Base-by-base conservation (phyloP, 2,113 vertebrate genomes). In the Onychorhynchus coronatus region DNA sequence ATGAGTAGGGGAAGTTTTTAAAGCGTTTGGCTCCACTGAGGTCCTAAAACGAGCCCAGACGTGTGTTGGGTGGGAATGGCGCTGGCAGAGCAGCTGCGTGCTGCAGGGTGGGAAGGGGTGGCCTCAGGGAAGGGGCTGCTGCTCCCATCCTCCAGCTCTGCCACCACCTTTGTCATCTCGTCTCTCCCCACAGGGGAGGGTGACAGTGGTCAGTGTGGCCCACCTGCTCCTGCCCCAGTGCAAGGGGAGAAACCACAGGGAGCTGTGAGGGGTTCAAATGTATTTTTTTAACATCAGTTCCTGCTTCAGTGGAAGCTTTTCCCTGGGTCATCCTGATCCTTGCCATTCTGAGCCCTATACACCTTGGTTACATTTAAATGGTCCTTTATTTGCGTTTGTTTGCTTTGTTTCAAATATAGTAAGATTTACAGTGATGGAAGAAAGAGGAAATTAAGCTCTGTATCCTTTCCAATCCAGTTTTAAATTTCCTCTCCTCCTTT, bases 11-110 rank as follows among this genome's bases (percentile, higher is more conserved):
- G 55, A 84, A 73, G 46, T 46, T 89, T 92, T 73, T 37, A 18
- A 68, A 79, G 76, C 1, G 0, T 73, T 92, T 82, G 63, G 39
- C 86, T 92, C 24, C 15, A 2, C 0, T 11, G 5, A 67, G 85
- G 56, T 50, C 76, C 72, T 77, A 23, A 70, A 96, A 77, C 4
- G 18, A 92, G 91, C 86, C 83, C 53, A 52, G 85, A 65, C 81
- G 9, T 49, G 20, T 49, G 27, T 39, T 21, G 76, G 56, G 31
- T 37, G 84, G 73, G 59, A 74, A 42, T 25, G 33, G 61, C 59
- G 12, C n/a, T 14, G 56, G 9, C 19, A 78, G 47, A 15, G 14
- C n/a, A 80, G 73, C 44, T 67, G 24, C 21, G 61, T 14, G 52
- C 30, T 53, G 62, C 39, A 10, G 79, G 46, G 16, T 20, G 44